phyloP scores from a whole-genome alignment of 2,797 vertebrate species.

The Hephaestus fuliginosus region DNA sequence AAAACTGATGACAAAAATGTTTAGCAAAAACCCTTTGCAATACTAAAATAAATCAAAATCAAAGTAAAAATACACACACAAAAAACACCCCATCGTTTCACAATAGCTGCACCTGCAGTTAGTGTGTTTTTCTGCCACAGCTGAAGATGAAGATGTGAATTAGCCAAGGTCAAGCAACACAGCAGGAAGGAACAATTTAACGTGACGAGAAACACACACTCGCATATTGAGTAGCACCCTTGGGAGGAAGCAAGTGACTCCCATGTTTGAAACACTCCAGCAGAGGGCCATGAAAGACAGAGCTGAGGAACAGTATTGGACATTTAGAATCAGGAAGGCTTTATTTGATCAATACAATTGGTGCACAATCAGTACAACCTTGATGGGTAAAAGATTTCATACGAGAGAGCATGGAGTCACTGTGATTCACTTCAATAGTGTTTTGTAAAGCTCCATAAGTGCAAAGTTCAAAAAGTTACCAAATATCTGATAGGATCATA shows the following conservation, averaged over 20 bases:
- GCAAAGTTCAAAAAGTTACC: background rate
- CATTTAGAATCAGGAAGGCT: background rate
- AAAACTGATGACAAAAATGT: background rate
- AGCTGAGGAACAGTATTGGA: constrained; percentile 35
- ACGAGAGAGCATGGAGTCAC: background rate
- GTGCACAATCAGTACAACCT: background rate
- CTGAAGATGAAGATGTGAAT: constrained; percentile 51
- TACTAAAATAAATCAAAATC: constrained; percentile 3
- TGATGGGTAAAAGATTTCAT: background rate
- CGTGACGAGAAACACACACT: constrained; percentile 37
- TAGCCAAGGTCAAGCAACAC: constrained; percentile 61
- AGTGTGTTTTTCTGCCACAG: constrained; percentile 24
- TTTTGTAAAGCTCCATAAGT: background rate
- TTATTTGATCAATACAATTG: constrained; percentile 8
- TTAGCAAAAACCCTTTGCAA: background rate
- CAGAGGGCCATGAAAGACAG: constrained; percentile 78
- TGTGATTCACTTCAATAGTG: background rate
- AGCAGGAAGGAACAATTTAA: constrained; percentile 49
- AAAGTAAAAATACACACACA: background rate
- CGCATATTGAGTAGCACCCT: constrained; percentile 48
- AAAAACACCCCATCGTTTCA: background rate
- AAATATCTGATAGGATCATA: background rate
- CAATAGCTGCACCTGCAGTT: constrained; percentile 21
- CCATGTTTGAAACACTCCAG: constrained; percentile 72
- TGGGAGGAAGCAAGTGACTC: constrained; percentile 43